These are phyloP conservation scores for Drosophila neutralis DNA, from an alignment of 2,888 invertebrate species.

Conservation along the genomic window DNA sequence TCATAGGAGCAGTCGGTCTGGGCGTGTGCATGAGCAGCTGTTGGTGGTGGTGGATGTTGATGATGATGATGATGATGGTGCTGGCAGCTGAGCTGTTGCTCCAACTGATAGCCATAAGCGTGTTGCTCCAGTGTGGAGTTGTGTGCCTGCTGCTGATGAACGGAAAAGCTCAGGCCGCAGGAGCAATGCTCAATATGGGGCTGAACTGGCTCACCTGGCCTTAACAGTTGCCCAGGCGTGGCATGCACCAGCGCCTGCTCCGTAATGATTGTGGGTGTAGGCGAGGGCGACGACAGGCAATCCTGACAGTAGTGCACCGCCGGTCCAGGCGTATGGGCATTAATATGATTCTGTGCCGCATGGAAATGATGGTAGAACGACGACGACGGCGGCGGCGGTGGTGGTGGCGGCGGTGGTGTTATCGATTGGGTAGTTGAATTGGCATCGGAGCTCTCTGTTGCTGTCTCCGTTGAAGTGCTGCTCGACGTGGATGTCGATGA, in stretches of 20 bases:
- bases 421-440: conserved; percentile 65
- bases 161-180: conserved; percentile 79
- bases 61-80: conserved; percentile 58
- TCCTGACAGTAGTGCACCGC: conserved; percentile 70
- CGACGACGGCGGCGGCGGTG: conserved; percentile 49
- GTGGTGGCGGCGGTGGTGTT: conserved; percentile 62
- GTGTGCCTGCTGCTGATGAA: conserved; percentile 51
- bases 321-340: conserved; percentile 40
- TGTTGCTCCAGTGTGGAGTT: conserved; percentile 46
- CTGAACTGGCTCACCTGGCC: conserved; percentile 37
- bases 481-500: conserved; percentile 70
- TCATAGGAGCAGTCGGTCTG: conserved; percentile 77
- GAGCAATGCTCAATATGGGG: conserved; percentile 80
- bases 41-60: conserved; percentile 31
- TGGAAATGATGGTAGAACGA: conserved; percentile 49
- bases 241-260: conserved; percentile 81
- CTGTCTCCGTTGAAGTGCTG: conserved; percentile 61
- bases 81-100: conserved; percentile 54
- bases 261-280: conserved; percentile 78
- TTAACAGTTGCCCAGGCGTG: conserved; percentile 36
- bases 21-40: conserved; percentile 59
- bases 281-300: conserved; percentile 75
- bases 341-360: conserved; percentile 27
- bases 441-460: conserved; percentile 62
- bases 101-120: conserved; percentile 34